phyloP scores from a whole-genome alignment of 1,140 invertebrate species.

The Macrobrachium rosenbergii region DNA sequence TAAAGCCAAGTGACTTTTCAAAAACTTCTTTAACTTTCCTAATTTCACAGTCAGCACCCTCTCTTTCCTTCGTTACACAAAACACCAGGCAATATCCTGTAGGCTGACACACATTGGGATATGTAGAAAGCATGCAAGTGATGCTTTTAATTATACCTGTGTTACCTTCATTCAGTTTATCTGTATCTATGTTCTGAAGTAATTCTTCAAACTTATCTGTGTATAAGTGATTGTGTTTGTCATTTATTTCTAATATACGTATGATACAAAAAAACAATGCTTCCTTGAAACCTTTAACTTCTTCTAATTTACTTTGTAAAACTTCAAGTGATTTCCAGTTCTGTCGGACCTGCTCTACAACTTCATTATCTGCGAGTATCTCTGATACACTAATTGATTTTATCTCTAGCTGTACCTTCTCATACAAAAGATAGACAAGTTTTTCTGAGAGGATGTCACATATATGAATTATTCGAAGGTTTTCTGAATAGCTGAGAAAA shows the following conservation, averaged over 20 bases:
- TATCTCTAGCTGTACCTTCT: no score
- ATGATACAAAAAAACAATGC: constrained; percentile 38
- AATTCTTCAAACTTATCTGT: constrained; percentile 25
- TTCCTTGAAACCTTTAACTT: constrained; percentile 36
- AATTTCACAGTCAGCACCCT: constrained; percentile 31
- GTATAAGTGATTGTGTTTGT: constrained; percentile 28
- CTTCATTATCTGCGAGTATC: not conserved
- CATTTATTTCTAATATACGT: constrained; percentile 16
- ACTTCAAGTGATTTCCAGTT: not conserved
- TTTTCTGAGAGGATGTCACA: constrained; percentile 32
- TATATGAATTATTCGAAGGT: constrained; percentile 26
- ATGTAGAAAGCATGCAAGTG: not conserved
- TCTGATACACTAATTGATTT: no score
- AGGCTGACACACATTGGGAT: constrained; percentile 43
- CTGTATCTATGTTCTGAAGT: not conserved
- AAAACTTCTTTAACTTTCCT: constrained; percentile 29
- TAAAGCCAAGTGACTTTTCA: constrained; percentile 29
- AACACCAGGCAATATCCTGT: constrained; percentile 37
- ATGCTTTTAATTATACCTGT: not conserved
- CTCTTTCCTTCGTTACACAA: constrained; percentile 32
- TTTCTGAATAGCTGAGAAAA: constrained; percentile 43
- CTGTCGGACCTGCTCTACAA: not conserved
- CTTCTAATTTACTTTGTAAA: not conserved
- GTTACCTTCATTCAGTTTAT: not conserved
- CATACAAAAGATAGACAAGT: constrained; percentile 20